Conservation (phyloP, 2,888 invertebrate genomes). For the Apotomis capreana region DNA sequence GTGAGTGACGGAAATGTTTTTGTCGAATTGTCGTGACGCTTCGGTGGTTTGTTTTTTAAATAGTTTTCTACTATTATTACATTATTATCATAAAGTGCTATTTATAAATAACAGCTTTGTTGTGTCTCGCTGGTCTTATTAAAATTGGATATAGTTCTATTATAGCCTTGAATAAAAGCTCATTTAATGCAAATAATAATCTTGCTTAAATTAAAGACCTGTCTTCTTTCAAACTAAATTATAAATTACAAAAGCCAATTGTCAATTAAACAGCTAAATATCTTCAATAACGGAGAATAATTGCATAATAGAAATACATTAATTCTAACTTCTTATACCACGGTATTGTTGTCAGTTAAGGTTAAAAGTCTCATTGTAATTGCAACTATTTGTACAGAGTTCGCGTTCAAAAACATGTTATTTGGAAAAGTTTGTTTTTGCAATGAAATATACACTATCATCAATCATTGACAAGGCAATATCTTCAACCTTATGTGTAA, state of each 20-base stretch:
- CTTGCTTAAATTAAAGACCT: background rate
- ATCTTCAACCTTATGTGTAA: conserved; percentile 1
- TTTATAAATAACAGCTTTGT: background rate
- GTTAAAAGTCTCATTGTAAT: conserved; percentile 36
- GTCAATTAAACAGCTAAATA: background rate
- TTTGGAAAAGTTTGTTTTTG: conserved; percentile 18
- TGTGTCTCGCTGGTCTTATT: background rate
- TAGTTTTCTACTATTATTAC: background rate
- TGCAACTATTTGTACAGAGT: conserved; percentile 28
- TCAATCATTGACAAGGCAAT: conserved; percentile 5
- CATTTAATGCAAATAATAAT: background rate
- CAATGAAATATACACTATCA: conserved; percentile 19
- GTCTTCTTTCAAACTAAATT: background rate
- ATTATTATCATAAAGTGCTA: background rate
- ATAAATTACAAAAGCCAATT: background rate
- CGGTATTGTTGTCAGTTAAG: conserved; percentile 19
- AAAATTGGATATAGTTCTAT: too few species aligned
- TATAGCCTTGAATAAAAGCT: too few species aligned
- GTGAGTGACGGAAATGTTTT: conserved; percentile 39
- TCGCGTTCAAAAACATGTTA: conserved; percentile 23
- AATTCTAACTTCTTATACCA: conserved; percentile 1
- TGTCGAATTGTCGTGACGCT: conserved; percentile 7
- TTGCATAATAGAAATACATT: background rate
- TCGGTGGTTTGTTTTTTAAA: conserved; percentile 19
- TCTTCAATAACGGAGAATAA: conserved; percentile 12